A percentile compares a stretch with the other conserved stretches of the same genome.
Evolutionary conservation across 2,797 vertebrate species (phyloP).

Genomic region (Brachyrhaphis roseni): DNA sequence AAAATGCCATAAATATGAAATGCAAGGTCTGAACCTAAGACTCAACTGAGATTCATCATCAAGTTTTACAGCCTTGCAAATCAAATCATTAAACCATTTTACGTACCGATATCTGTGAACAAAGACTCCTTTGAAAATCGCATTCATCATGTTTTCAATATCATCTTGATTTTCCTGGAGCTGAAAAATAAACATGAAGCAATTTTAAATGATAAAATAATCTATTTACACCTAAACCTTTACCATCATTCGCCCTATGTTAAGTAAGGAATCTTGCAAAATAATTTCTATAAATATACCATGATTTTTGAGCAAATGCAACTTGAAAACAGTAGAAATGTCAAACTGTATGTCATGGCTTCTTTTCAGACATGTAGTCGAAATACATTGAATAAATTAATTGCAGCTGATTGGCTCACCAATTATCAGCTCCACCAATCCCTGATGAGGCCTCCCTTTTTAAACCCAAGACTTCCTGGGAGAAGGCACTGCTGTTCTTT

Average conservation of each 20-base stretch:
- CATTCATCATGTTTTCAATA: constrained; percentile 99
- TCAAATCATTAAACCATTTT: neutral
- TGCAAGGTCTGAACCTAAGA: neutral
- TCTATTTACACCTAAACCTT: neutral
- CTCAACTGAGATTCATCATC: neutral
- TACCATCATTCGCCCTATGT: neutral
- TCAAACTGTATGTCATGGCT: neutral
- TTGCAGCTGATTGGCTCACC: too few species aligned
- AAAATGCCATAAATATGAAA: constrained; percentile 9
- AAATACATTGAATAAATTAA: neutral
- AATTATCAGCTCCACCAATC: too few species aligned
- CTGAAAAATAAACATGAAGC: constrained; percentile 76
- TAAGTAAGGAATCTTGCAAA: neutral
- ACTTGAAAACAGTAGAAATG: neutral
- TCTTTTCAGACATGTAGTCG: neutral
- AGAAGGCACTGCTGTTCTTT: too few species aligned
- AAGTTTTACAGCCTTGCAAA: constrained; percentile 15
- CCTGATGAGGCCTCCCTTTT: too few species aligned
- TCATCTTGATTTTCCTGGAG: constrained; percentile 99
- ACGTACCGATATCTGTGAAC: constrained; percentile 95
- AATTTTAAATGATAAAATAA: neutral
- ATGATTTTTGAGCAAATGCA: neutral
- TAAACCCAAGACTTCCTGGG: too few species aligned
- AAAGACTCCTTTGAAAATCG: constrained; percentile 99
- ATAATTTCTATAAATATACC: neutral